Base-by-base conservation (phyloP, 2,888 invertebrate species). In the Dynastes hyllus region DNA sequence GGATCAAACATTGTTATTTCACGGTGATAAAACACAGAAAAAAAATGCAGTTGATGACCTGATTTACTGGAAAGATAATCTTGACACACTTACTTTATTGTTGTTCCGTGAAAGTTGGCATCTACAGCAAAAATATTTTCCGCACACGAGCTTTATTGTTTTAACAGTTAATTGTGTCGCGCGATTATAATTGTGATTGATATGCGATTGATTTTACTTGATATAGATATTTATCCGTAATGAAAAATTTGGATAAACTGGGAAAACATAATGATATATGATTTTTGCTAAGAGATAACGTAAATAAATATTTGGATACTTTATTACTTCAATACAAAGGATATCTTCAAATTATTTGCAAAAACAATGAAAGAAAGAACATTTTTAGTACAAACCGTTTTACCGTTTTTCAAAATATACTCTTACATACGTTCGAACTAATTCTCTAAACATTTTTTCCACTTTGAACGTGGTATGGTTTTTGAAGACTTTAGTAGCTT, bases 81-180 rank as follows among this genome's bases (percentile, higher is more conserved):
- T 73, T 73, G 73, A 73, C 73, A 73, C 61, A 73, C 16, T 73
- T 73, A 40, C 22, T 73, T 51, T 51, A 53, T 58, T 58, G 40
- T 58, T 73, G 69, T 69, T 69, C 22, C 8, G 55, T 58, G 22
- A 51, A 69, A 51, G 69, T 51, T 69, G 69, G 69, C 51, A 51
- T 4, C 8, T 51, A 29, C 13, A 6, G 29, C 50, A 51, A 69
- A 69, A 69, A 69, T 51, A 69, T 29, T 51, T 69, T 51, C 13
- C 50, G 51, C n/a, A 2, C 29, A 51, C 27, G 4, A 51, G 50
- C 11, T 22, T 51, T 69, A 67, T 40, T 45, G 40, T 51, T 69
- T 22, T 69, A 69, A 27, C 11, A 2, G 9, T 69, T 22, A 27
- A 69, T 13, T 9, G 45, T 27, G 55, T 55, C 1, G 55, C 13